Conservation (phyloP, 92 coral and sea anemone species). For the Bergia sp. region DNA sequence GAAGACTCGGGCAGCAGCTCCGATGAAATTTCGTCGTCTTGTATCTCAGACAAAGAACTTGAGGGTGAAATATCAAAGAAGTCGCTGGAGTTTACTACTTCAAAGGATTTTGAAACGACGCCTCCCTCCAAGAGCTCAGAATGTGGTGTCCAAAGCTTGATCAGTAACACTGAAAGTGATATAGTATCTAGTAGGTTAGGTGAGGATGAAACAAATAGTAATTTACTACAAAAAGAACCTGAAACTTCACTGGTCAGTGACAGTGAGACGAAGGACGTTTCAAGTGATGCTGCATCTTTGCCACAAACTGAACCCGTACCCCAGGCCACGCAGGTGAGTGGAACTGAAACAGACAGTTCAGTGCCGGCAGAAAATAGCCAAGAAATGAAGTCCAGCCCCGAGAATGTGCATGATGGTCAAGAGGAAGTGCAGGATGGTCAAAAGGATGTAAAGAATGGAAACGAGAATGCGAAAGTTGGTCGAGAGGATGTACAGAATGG, state of each 20-base stretch:
- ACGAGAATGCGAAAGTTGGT: neutral
- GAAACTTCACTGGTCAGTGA: neutral
- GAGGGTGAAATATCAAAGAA: neutral
- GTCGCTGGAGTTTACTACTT: neutral
- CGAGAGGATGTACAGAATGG: neutral
- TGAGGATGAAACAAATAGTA: neutral
- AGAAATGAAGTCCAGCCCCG: neutral
- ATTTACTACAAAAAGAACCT: neutral
- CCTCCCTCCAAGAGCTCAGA: neutral
- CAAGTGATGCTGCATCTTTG: neutral
- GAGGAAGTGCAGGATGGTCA: neutral
- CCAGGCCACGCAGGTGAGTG: neutral
- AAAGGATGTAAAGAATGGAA: neutral
- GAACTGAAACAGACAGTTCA: neutral
- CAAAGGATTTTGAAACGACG: neutral
- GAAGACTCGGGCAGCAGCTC: constrained; percentile 42
- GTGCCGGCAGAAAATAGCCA: neutral
- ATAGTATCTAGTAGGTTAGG: neutral
- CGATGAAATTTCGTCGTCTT: constrained; percentile 30
- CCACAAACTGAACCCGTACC: neutral
- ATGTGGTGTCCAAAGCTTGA: neutral
- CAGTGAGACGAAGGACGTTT: neutral
- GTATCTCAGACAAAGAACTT: constrained; percentile 10
- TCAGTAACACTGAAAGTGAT: neutral
- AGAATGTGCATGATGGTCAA: neutral